Percentiles rank a stretch among this genome's conserved stretches.
Conservation (phyloP, 2,113 vertebrate genomes). For the Pseudolaguvia tuberculata region DNA sequence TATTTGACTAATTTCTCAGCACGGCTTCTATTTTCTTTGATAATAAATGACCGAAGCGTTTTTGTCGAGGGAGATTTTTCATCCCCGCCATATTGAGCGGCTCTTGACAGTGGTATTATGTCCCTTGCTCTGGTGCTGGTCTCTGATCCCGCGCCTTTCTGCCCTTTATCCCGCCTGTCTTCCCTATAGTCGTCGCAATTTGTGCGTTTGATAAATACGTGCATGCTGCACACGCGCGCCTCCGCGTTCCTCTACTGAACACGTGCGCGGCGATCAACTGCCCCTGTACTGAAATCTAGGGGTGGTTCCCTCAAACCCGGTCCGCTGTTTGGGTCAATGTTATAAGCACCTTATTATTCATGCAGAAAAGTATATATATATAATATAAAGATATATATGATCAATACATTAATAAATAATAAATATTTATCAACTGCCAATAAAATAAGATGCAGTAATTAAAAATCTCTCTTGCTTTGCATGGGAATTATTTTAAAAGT, state of each 20-base stretch:
- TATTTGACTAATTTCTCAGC: constrained; percentile 73
- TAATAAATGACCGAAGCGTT: constrained; percentile 71
- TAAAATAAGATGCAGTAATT: background rate
- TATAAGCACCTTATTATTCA: background rate
- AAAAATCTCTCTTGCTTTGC: background rate
- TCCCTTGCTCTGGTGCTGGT: constrained; percentile 52
- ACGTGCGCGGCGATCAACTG: constrained; percentile 10
- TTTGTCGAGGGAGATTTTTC: constrained; percentile 67
- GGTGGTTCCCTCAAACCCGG: background rate
- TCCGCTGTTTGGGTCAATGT: background rate
- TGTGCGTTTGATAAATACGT: constrained; percentile 49
- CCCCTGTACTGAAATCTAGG: background rate
- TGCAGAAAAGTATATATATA: background rate
- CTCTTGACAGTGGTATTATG: constrained; percentile 65
- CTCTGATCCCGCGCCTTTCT: constrained; percentile 45
- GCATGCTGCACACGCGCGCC: background rate
- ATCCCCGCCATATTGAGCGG: constrained; percentile 61
- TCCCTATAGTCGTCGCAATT: constrained; percentile 47
- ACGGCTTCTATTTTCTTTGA: constrained; percentile 69
- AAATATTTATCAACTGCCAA: background rate
- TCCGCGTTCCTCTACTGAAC: constrained; percentile 35
- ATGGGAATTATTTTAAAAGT: constrained; percentile 41
- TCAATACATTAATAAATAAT: background rate
- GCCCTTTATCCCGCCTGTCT: constrained; percentile 50
- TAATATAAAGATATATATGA: background rate